Evolutionary conservation across 2,888 invertebrate genomes (phyloP).

Genomic region (Congeria kusceri): DNA sequence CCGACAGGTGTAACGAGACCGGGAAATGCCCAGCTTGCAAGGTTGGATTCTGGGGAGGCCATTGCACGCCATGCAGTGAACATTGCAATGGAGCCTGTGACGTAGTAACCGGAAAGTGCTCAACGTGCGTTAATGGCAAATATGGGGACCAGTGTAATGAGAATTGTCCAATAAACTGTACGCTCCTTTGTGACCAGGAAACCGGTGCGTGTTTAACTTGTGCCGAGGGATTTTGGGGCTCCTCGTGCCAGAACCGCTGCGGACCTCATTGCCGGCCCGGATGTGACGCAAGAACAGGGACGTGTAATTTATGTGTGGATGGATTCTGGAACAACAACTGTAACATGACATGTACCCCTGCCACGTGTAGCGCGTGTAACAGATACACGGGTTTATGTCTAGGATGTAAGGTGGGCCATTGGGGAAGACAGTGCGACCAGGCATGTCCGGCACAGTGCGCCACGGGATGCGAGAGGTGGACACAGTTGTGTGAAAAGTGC

Average conservation of each 20-base stretch:
- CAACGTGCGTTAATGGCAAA: not conserved
- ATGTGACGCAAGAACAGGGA: slow-evolving; percentile 25
- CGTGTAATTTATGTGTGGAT: slow-evolving; percentile 15
- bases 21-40: slow-evolving; percentile 20
- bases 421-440: slow-evolving; percentile 15
- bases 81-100: not conserved
- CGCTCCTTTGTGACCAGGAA: not conserved
- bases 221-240: slow-evolving; percentile 12
- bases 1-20: slow-evolving; percentile 6
- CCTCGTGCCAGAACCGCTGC: slow-evolving; percentile 16
- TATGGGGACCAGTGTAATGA: slow-evolving; percentile 14
- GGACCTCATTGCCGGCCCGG: not conserved
- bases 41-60: slow-evolving; percentile 15
- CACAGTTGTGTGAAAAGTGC: not conserved
- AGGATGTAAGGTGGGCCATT: slow-evolving; percentile 18
- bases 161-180: slow-evolving; percentile 1
- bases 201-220: slow-evolving; percentile 17
- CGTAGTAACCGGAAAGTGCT: not conserved
- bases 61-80: slow-evolving; percentile 8
- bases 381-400: slow-evolving; percentile 25
- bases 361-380: slow-evolving; percentile 10
- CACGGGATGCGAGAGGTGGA: not conserved
- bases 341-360: slow-evolving; percentile 2
- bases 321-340: slow-evolving; percentile 30
- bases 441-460: not conserved